These are phyloP conservation scores for Semicossyphus pulcher DNA, from an alignment of 2,113 vertebrate genomes.

Conservation along the genomic window DNA sequence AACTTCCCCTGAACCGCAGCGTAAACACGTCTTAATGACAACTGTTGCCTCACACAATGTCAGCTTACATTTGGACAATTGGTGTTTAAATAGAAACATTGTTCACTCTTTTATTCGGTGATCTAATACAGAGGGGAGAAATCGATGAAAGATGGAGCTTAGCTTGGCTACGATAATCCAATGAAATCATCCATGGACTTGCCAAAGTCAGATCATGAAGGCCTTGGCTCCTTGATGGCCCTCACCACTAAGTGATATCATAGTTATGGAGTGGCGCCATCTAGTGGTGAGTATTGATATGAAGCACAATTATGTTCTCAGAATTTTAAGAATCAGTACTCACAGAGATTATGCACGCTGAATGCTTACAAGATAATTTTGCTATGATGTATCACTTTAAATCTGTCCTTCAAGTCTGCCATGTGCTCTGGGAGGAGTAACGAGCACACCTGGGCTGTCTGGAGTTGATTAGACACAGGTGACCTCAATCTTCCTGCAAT, in stretches of 20 bases:
- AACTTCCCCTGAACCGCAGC: conserved; percentile 16
- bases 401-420: too few relatives aligned
- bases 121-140: conserved; percentile 11
- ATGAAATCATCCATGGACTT: conserved; percentile 49
- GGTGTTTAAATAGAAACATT: conserved; percentile 31
- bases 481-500: too few relatives aligned
- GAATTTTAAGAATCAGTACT: too few relatives aligned
- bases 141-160: not conserved
- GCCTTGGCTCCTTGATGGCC: not conserved
- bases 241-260: not conserved
- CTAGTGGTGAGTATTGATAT: conserved; percentile 19
- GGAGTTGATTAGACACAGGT: too few relatives aligned
- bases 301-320: not conserved
- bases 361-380: too few relatives aligned
- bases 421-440: too few relatives aligned
- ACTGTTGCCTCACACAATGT: not conserved
- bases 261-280: conserved; percentile 28
- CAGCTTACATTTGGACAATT: conserved; percentile 25
- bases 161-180: conserved; percentile 32
- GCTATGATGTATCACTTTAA: too few relatives aligned
- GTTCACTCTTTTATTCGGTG: conserved; percentile 1
- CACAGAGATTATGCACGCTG: too few relatives aligned
- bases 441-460: too few relatives aligned
- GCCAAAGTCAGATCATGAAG: conserved; percentile 29
- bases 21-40: conserved; percentile 16